These are phyloP conservation scores for Heliothis peltigera DNA, from an alignment of 2,888 invertebrate genomes.

Conservation along the genomic window DNA sequence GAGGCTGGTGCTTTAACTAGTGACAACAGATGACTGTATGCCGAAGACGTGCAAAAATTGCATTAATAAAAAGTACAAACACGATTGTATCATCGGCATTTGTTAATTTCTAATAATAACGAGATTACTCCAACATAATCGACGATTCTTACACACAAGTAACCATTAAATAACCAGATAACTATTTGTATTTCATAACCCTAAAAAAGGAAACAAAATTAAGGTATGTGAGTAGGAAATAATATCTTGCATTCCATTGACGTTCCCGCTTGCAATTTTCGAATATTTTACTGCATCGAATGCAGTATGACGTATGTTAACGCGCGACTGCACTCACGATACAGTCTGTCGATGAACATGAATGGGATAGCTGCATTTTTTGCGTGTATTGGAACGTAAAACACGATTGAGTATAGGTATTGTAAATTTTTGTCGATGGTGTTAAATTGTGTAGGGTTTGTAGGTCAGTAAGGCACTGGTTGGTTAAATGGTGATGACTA, in stretches of 20 bases:
- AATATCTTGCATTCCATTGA: slow-evolving; percentile 1
- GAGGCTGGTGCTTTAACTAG: no score
- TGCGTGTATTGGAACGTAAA: not conserved
- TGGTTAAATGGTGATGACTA: not conserved
- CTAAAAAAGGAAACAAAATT: slow-evolving; percentile 13
- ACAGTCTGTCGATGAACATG: not conserved
- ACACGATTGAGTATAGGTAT: not conserved
- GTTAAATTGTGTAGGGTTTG: not conserved
- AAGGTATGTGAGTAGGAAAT: slow-evolving; percentile 24
- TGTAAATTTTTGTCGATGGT: not conserved
- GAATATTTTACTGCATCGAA: slow-evolving; percentile 6
- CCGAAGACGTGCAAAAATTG: no score
- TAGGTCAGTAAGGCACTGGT: not conserved
- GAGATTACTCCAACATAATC: not conserved
- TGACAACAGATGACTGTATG: no score
- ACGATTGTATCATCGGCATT: no score
- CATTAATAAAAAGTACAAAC: no score
- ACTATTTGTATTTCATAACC: slow-evolving; percentile 10
- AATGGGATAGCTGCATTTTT: slow-evolving; percentile 1
- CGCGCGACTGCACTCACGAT: slow-evolving; percentile 6
- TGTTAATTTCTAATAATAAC: not conserved
- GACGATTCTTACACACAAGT: not conserved
- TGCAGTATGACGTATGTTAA: not conserved
- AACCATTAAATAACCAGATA: not conserved
- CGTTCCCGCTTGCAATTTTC: slow-evolving; percentile 15